Evolutionary conservation across 2,113 vertebrate species (phyloP), one percentile per base, ranked within the genome.

Genomic region (Puffinus mauretanicus): DNA sequence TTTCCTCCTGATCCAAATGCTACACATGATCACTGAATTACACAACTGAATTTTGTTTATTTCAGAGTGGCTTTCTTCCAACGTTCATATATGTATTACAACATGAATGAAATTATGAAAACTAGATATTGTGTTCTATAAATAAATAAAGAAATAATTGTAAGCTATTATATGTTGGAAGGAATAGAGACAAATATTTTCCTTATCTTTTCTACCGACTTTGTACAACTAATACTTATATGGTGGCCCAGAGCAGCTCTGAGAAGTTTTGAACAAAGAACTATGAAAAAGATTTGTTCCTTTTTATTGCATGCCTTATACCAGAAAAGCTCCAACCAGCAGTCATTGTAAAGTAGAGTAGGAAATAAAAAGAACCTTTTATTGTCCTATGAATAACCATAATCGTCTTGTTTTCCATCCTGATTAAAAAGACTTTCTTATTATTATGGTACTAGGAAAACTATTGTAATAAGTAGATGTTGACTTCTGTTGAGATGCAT

Each of bases 351-450:
- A 77, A 70, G 19, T 32, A 62, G 26, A 58, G 16, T 6, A 38
- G 38, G 49, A 93, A 91, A 76, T 66, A 76, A 79, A 79, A 91
- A 60, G 14, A 55, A 57, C 3, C 4, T 85, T 94, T 92, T 47
- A 36, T 87, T 82, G 30, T 11, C 9, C 46, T 77, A 14, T 70
- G 62, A 77, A 92, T 44, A 81, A 24, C 16, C 25, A 81, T 92
- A 88, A 90, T 57, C 38, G 30, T 61, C 42, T 64, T 72, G 20
- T 69, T 96, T 90, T 88, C 52, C 54, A 85, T 40, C 29, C n/a
- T 82, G 75, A 94, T 55, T 95, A 73, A 88, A 75, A 94, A 80
- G 26, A 77, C 16, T 83, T 90, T 83, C 54, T 83, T 58, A 73
- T 92, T 66, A 73, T 83, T 81, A 46, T 58, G 10, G 30, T 85